Evolutionary conservation across 2,888 invertebrate genomes (phyloP), one percentile per base, ranked within the genome.

Genomic region (Drosophila pegasa): DNA sequence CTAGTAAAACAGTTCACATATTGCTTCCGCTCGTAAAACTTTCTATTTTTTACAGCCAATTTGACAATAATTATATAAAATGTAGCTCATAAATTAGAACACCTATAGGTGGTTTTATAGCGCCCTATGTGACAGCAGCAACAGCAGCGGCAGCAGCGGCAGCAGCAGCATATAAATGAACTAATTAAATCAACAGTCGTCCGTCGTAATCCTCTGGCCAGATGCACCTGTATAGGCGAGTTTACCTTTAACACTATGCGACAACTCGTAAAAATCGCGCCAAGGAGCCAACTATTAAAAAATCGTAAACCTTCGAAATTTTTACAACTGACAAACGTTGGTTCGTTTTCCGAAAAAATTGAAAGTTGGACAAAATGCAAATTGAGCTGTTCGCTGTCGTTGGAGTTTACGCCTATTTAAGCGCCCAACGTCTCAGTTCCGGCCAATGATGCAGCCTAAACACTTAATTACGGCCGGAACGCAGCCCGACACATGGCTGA

Each of bases 291-390:
- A 71, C 75, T 80, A 80, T 87, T 75, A 79, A 88, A 89, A 66
- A 65, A 55, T 59, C 68, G 72, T 86, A 88, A 85, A 89, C 64
- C 66, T 48, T 48, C 77, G 75, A 85, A 88, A 63, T 67, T 67
- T 85, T 83, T 62, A 72, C 68, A 70, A 58, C 88, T 70, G 59
- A 55, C 48, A 43, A 56, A 54, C 8, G 57, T 65, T 62, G 8
- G 8, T 38, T 40, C 47, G 71, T 73, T 73, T 73, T 77, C 48
- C 55, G 25, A 61, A 56, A 89, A 86, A 87, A 79, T 33, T 33
- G 20, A 31, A 50, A 35, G 22, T n/a, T 7, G 18, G 82, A 90
- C 87, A 74, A 86, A 85, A 89, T 90, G 89, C 80, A 89, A 89
- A 89, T 89, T 80, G 88, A 87, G 82, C 66, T 80, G 78, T 79